Evolutionary conservation across 2,888 invertebrate genomes (phyloP).

Genomic region (Lutraria lutraria): DNA sequence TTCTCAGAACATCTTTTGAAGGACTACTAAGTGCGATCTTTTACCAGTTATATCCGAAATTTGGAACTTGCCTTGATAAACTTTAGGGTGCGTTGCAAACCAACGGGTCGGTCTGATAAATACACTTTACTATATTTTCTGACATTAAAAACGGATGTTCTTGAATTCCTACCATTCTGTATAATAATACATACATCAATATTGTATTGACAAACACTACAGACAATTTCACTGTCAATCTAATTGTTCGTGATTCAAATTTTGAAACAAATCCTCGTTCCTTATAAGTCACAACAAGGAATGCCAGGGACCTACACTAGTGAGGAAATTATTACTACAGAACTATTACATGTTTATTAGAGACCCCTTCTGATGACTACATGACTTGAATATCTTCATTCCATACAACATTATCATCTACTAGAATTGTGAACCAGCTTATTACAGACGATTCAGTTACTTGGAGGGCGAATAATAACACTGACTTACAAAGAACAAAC

Average conservation of each 20-base stretch:
- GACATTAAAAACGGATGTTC: no score
- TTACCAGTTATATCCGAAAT: no score
- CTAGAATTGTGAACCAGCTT: not conserved
- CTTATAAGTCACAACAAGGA: not conserved
- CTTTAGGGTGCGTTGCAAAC: no score
- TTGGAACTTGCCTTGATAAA: no score
- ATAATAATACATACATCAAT: no score
- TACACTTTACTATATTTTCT: no score
- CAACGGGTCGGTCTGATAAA: no score
- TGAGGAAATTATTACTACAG: not conserved
- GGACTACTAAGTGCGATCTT: no score
- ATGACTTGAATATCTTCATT: not conserved
- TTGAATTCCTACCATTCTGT: no score
- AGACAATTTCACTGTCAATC: no score
- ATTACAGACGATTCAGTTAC: not conserved
- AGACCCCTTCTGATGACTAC: not conserved
- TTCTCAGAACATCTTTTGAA: no score
- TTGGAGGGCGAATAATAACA: not conserved
- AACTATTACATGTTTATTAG: not conserved
- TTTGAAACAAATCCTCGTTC: not conserved
- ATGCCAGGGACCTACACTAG: not conserved
- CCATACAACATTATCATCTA: not conserved
- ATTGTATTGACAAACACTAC: no score
- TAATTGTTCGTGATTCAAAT: not conserved
- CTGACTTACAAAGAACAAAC: not conserved